phyloP scores from a whole-genome alignment of 2,113 vertebrate species.

The Oryzias curvinotus region DNA sequence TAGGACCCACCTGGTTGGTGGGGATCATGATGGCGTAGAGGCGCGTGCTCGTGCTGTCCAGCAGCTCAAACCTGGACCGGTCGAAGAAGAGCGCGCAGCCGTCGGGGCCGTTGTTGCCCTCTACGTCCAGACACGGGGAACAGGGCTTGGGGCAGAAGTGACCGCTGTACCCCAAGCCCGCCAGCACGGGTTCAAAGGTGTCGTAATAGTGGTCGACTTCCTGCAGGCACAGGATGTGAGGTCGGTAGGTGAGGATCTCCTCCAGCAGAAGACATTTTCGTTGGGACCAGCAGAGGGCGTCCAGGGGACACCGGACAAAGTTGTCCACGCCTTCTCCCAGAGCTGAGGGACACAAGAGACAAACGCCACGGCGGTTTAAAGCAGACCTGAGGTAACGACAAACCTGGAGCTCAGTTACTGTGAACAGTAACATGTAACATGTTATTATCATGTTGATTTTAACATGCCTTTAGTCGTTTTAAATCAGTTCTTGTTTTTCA shows the following conservation, averaged over 20 bases:
- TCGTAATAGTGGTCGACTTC: slow-evolving; percentile 98
- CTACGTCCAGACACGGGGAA: slow-evolving; percentile 91
- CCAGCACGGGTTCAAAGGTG: slow-evolving; percentile 90
- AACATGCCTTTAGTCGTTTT: too few species aligned
- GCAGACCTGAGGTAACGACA: neutral
- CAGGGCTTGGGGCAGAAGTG: slow-evolving; percentile 92
- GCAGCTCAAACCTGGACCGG: slow-evolving; percentile 81
- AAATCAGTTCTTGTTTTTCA: too few species aligned
- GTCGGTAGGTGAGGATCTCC: slow-evolving; percentile 91
- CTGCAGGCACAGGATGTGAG: slow-evolving; percentile 92
- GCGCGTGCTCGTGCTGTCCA: slow-evolving; percentile 79
- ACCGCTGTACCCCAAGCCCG: slow-evolving; percentile 87
- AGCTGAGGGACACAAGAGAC: slow-evolving; percentile 74
- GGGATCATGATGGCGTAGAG: slow-evolving; percentile 88
- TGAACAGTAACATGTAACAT: too few species aligned
- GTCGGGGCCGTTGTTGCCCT: slow-evolving; percentile 92
- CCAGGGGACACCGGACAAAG: slow-evolving; percentile 88
- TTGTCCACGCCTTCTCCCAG: slow-evolving; percentile 94
- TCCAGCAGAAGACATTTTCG: slow-evolving; percentile 95
- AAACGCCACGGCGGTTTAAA: neutral
- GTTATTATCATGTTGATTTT: too few species aligned
- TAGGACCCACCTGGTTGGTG: slow-evolving; percentile 84
- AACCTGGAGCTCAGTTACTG: neutral
- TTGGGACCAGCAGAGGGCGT: slow-evolving; percentile 93
- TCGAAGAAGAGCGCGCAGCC: slow-evolving; percentile 94